phyloP scores from a whole-genome alignment of 1,140 invertebrate genomes.

The Paramacrobiotus metropolitanus region DNA sequence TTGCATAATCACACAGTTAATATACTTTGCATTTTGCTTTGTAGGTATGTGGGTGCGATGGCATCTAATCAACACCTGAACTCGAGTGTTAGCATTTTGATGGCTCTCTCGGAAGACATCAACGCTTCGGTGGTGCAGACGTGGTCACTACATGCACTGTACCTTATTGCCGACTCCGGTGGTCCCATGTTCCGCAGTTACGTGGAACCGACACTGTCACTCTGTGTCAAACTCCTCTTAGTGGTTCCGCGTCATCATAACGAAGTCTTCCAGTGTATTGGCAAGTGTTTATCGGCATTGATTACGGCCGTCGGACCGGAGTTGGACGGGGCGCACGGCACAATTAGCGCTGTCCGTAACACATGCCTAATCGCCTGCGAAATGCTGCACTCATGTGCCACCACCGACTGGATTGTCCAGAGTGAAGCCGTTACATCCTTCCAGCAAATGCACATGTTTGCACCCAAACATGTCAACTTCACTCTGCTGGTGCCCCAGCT shows the following conservation, averaged over 20 bases:
- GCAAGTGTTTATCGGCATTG: conserved; percentile 68
- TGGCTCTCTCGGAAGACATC: conserved; percentile 77
- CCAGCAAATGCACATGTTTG: conserved; percentile 92
- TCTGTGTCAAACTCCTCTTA: conserved; percentile 65
- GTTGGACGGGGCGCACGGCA: conserved; percentile 42
- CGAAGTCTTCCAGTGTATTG: conserved; percentile 82
- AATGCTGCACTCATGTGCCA: conserved; percentile 44
- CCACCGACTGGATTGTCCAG: conserved; percentile 42
- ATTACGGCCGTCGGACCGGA: conserved; percentile 96
- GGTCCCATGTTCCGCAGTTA: conserved; percentile 94
- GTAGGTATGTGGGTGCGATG: conserved; percentile 41
- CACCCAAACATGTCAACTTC: conserved; percentile 73
- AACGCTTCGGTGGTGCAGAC: conserved; percentile 72
- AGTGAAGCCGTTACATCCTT: conserved; percentile 84
- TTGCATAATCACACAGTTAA: too few species aligned
- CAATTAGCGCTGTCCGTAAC: conserved; percentile 20
- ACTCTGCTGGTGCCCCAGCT: conserved; percentile 71
- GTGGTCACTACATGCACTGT: conserved; percentile 83
- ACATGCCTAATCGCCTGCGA: conserved; percentile 41
- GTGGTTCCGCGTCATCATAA: conserved; percentile 63
- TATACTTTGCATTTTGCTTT: too few species aligned
- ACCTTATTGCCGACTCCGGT: conserved; percentile 83
- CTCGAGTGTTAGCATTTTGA: conserved; percentile 70
- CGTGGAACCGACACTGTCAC: conserved; percentile 71
- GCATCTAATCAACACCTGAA: conserved; percentile 73